A percentile compares a stretch with the other conserved stretches of the same genome.
phyloP scores from a whole-genome alignment of 2,113 vertebrate species.

The Nipponia nippon region DNA sequence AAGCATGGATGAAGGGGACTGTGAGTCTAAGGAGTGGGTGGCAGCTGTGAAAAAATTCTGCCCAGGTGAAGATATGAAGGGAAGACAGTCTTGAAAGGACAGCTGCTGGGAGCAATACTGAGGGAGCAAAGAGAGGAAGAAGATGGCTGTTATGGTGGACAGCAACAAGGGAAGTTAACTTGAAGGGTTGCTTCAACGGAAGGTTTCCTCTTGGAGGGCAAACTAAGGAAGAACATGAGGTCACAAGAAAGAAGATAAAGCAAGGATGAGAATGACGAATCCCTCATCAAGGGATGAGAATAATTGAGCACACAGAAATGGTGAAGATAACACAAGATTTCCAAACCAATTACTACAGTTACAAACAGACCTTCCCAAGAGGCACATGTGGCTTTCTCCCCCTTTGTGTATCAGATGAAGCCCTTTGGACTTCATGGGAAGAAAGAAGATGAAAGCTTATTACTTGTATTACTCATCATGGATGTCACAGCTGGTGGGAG shows the following conservation, averaged over 20 bases:
- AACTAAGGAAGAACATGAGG: neutral
- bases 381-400: neutral
- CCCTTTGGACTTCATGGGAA: neutral
- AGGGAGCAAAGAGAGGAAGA: neutral
- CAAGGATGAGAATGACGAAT: neutral
- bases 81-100: neutral
- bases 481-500: neutral
- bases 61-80: neutral
- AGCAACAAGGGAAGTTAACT: neutral
- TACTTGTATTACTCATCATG: neutral
- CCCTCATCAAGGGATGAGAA: neutral
- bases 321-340: neutral
- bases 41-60: neutral
- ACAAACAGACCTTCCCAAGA: neutral
- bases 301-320: neutral
- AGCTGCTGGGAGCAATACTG: neutral
- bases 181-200: neutral
- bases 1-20: neutral
- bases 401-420: neutral
- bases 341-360: neutral
- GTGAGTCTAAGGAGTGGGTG: neutral
- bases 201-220: neutral
- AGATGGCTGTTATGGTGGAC: neutral
- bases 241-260: neutral
- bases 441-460: neutral